Percentiles rank a stretch among this genome's conserved stretches.
Conservation (phyloP, 2,113 vertebrate genomes). For the Protobothrops flavoviridis region DNA sequence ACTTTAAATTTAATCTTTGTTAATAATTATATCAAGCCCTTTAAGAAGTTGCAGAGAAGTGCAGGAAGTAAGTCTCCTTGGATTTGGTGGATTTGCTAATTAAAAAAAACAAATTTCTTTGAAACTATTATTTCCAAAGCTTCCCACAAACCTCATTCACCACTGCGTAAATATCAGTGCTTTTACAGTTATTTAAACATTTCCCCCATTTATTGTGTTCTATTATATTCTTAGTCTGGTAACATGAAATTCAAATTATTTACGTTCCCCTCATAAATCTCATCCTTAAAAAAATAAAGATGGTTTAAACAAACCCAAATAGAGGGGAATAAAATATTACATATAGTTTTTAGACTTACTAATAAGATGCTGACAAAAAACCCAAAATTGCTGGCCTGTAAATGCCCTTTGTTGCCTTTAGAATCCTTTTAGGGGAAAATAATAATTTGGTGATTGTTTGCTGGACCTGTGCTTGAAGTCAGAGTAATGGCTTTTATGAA, state of each 20-base stretch:
- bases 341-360: constrained; percentile 56
- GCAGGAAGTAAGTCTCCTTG: constrained; percentile 31
- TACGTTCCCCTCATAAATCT: neutral
- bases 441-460: constrained; percentile 69
- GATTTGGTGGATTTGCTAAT: constrained; percentile 25
- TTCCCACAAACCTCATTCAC: neutral
- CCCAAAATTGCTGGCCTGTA: constrained; percentile 41
- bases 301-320: neutral
- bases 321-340: constrained; percentile 47
- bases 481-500: constrained; percentile 66
- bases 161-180: constrained; percentile 41
- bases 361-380: constrained; percentile 32
- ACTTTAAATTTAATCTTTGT: neutral
- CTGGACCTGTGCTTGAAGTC: constrained; percentile 48
- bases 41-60: constrained; percentile 45
- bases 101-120: constrained; percentile 31
- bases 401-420: constrained; percentile 48
- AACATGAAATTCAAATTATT: constrained; percentile 1
- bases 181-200: constrained; percentile 34
- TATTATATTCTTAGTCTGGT: constrained; percentile 27
- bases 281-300: neutral
- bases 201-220: constrained; percentile 26
- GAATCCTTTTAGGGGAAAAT: constrained; percentile 46
- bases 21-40: constrained; percentile 38
- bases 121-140: neutral